phyloP scores from a whole-genome alignment of 2,888 invertebrate species.

The Belgica antarctica region DNA sequence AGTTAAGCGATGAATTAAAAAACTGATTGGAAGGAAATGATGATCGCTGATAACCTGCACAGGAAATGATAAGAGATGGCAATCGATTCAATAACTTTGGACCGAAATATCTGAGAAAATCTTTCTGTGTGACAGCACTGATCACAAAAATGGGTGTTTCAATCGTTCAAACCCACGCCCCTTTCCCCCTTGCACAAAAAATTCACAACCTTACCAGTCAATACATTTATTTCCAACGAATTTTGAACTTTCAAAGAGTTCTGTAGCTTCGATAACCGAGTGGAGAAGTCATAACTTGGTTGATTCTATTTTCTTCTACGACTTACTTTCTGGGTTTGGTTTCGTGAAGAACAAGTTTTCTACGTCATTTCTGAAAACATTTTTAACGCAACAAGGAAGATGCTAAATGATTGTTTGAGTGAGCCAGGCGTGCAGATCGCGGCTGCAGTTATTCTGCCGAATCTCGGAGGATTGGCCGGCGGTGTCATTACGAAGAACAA shows the following conservation, averaged over 20 bases:
- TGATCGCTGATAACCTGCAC: too few species aligned
- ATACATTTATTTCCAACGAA: too few species aligned
- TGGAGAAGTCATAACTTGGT: not conserved
- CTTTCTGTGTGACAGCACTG: too few species aligned
- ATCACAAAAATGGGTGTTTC: too few species aligned
- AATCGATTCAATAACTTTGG: too few species aligned
- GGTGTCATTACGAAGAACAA: conserved; percentile 62
- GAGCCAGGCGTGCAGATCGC: conserved; percentile 48
- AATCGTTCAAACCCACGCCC: too few species aligned
- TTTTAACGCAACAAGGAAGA: not conserved
- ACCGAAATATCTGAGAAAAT: too few species aligned
- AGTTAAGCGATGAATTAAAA: too few species aligned
- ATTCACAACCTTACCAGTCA: too few species aligned
- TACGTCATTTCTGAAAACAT: not conserved
- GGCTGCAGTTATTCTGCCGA: conserved; percentile 64
- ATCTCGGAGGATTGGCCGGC: conserved; percentile 68
- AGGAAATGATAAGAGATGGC: too few species aligned
- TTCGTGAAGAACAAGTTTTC: not conserved
- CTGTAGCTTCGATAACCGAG: not conserved
- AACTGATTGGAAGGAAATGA: too few species aligned
- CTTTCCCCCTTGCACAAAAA: too few species aligned
- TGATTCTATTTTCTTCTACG: not conserved
- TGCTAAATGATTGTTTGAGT: not conserved
- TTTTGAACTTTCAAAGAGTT: not conserved
- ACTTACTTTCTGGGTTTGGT: not conserved